Percentiles rank a stretch among this genome's conserved stretches.
Conservation (phyloP, 1,140 invertebrate genomes). For the Scaptomyza montana region DNA sequence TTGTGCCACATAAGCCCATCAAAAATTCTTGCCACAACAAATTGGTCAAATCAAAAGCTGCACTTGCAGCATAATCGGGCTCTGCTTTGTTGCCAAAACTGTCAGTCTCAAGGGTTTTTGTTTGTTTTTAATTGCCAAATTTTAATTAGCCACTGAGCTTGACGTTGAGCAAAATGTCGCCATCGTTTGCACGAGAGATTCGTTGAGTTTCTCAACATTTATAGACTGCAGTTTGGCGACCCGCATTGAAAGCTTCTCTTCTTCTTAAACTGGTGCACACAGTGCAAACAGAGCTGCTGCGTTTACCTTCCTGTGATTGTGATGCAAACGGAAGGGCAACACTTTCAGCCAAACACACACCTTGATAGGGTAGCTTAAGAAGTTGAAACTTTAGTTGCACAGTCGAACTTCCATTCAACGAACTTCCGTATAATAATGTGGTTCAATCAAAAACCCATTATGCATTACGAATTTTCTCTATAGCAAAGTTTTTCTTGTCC, state of each 20-base stretch:
- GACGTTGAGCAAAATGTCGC: constrained; percentile 8
- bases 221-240: constrained; percentile 41
- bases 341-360: constrained; percentile 29
- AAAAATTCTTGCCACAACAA: constrained; percentile 29
- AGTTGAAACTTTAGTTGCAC: background rate
- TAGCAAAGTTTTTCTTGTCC: too few species aligned
- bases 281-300: constrained; percentile 37
- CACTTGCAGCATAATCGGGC: constrained; percentile 37
- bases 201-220: constrained; percentile 1
- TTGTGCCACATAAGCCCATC: constrained; percentile 36
- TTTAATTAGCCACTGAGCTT: constrained; percentile 65
- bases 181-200: too few species aligned
- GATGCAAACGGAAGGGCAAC: constrained; percentile 65
- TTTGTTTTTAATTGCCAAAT: constrained; percentile 70
- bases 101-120: constrained; percentile 60
- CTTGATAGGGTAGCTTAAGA: background rate
- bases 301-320: constrained; percentile 65
- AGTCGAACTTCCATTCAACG: too few species aligned
- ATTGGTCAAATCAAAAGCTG: constrained; percentile 60
- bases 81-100: background rate
- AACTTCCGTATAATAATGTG: too few species aligned
- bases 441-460: too few species aligned
- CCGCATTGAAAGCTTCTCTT: constrained; percentile 8
- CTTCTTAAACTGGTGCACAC: constrained; percentile 1
- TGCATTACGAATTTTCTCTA: too few species aligned